A percentile compares a stretch with the other conserved stretches of the same genome.
Conservation (phyloP, 2,113 vertebrate species). For the Clarias macrocephalus region DNA sequence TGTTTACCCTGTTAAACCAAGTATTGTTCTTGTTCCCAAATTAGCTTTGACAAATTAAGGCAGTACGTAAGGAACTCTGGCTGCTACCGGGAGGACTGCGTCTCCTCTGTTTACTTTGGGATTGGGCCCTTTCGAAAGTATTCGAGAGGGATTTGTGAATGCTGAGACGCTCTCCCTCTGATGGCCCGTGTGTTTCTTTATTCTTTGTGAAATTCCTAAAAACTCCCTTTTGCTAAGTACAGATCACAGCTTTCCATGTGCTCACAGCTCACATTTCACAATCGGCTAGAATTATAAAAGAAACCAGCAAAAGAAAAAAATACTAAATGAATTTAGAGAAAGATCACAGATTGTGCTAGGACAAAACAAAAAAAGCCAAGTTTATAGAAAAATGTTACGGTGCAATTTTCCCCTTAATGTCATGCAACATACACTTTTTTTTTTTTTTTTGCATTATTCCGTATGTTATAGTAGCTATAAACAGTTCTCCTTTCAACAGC, state of each 20-base stretch:
- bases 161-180: conserved; percentile 18
- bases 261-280: neutral
- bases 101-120: conserved; percentile 51
- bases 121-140: conserved; percentile 30
- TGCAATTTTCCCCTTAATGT: neutral
- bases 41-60: conserved; percentile 45
- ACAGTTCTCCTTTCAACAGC: neutral
- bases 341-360: neutral
- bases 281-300: neutral
- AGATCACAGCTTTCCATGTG: neutral
- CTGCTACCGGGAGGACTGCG: conserved; percentile 48
- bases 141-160: conserved; percentile 28
- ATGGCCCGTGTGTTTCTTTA: conserved; percentile 19
- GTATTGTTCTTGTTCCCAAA: conserved; percentile 48
- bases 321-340: neutral
- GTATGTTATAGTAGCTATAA: neutral
- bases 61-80: conserved; percentile 44
- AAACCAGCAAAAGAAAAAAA: neutral
- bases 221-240: neutral
- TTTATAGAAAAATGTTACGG: neutral
- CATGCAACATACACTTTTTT: neutral
- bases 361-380: neutral
- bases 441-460: neutral
- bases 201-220: neutral
- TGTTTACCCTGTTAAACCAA: conserved; percentile 44